Evolutionary conservation across 2,797 vertebrate species (phyloP).

Genomic region (Hemitrygon akajei): DNA sequence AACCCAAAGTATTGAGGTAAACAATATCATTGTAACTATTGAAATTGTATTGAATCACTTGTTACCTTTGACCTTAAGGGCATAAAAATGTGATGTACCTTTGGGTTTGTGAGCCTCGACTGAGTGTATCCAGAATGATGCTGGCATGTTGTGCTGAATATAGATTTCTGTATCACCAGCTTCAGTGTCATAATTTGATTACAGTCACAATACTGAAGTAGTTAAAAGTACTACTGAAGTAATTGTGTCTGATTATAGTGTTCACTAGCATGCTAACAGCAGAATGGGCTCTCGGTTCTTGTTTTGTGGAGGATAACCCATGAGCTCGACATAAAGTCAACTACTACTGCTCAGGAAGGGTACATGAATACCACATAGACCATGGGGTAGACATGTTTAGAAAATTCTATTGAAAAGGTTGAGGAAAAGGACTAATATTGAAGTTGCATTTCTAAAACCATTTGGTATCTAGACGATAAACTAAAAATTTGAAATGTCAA

Average conservation of each 20-base stretch:
- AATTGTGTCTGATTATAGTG: neutral
- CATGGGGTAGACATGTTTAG: neutral
- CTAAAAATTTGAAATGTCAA: neutral
- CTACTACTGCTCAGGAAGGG: neutral
- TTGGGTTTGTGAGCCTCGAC: no score
- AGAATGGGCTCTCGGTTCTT: neutral
- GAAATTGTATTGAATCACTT: no score
- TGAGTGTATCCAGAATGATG: no score
- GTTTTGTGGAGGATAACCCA: neutral
- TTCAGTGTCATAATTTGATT: no score
- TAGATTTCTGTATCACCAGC: no score
- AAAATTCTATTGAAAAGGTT: neutral
- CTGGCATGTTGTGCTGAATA: no score
- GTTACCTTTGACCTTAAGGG: no score
- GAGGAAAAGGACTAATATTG: neutral
- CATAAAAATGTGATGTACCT: no score
- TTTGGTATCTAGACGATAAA: neutral
- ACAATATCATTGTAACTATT: no score
- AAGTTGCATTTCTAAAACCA: neutral
- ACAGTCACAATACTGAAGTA: neutral
- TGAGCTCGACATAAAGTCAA: neutral
- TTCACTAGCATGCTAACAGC: neutral
- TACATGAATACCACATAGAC: neutral
- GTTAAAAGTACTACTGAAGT: neutral
- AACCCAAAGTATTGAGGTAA: no score